Evolutionary conservation across 2,113 vertebrate species (phyloP), one percentile per base, ranked within the genome.

Genomic region (Lagopus muta): DNA sequence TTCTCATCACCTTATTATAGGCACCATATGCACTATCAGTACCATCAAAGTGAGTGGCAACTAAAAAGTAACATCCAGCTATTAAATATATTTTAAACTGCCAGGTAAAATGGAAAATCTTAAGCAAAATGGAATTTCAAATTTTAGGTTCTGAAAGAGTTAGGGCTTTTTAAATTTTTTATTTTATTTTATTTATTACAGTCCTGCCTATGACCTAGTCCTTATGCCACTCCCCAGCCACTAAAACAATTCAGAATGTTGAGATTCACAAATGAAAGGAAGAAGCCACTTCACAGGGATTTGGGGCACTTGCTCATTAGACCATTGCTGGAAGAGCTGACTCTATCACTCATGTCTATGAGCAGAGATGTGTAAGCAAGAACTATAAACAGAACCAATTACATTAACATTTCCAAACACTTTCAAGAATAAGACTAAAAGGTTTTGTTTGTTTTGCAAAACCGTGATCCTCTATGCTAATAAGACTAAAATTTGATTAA

Each of bases 381-480:
- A 93, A 93, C 94, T 93, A 86, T 86, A 96, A 94, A 97, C 87
- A 93, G 82, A 92, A 93, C 74, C 92, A 96, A 95, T 95, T 90
- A 92, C 79, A 91, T 91, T 89, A 93, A 94, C 90, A 90, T 95
- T 97, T 95, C 86, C 89, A 94, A 92, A 38, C 4, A 15, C 86
- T 96, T 96, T 92, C 92, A 94, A 93, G 92, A 95, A 89, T 60
- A 92, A 93, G 90, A 85, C 85, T 72, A 40, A 66, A 88, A 96
- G 91, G 85, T 88, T 90, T 91, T 93, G 83, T 95, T 96, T 93
- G 69, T 67, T 92, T 75, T 71, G 24, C 82, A 74, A 75, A 96
- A 57, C 52, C 27, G 3, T 86, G 89, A 90, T 89, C 87, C 3
- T 1, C 79, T 95, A 92, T 92, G 91, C 88, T 93, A 96, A 94